phyloP scores from a whole-genome alignment of 1,140 invertebrate species.

The Papilio polytes region DNA sequence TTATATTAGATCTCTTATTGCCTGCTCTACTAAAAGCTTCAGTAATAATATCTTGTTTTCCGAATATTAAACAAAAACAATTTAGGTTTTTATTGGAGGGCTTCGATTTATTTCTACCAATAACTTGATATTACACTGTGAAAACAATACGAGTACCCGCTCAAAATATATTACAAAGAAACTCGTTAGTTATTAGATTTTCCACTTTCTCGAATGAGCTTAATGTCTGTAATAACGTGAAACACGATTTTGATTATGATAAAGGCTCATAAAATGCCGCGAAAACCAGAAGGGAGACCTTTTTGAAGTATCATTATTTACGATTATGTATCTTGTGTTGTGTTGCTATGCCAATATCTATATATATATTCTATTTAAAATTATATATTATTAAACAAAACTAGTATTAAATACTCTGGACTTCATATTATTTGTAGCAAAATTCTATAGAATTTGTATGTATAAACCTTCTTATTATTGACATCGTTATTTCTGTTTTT shows the following conservation, averaged over 20 bases:
- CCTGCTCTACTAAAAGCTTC: constrained; percentile 1
- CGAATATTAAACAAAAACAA: constrained; percentile 30
- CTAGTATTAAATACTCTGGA: no score
- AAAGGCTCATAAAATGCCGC: constrained; percentile 57
- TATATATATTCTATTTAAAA: neutral
- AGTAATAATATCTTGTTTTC: constrained; percentile 6
- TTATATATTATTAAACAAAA: neutral
- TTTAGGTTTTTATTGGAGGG: constrained; percentile 26
- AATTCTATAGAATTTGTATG: neutral
- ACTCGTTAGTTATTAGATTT: constrained; percentile 57
- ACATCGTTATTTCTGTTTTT: neutral
- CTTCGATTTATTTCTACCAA: constrained; percentile 38
- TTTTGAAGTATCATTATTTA: constrained; percentile 35
- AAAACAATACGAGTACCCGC: constrained; percentile 38
- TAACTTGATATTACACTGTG: constrained; percentile 36
- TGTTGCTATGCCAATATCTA: constrained; percentile 13
- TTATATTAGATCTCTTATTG: neutral
- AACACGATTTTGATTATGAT: constrained; percentile 72
- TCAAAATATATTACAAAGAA: constrained; percentile 46
- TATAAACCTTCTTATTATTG: neutral
- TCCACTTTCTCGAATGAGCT: constrained; percentile 63
- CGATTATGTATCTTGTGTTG: constrained; percentile 18
- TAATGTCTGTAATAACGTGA: constrained; percentile 66
- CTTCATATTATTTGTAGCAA: neutral
- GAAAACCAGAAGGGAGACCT: constrained; percentile 45